These are phyloP conservation scores for Lepidochitona cinerea DNA, from an alignment of 2,888 invertebrate genomes.

Conservation along the genomic window DNA sequence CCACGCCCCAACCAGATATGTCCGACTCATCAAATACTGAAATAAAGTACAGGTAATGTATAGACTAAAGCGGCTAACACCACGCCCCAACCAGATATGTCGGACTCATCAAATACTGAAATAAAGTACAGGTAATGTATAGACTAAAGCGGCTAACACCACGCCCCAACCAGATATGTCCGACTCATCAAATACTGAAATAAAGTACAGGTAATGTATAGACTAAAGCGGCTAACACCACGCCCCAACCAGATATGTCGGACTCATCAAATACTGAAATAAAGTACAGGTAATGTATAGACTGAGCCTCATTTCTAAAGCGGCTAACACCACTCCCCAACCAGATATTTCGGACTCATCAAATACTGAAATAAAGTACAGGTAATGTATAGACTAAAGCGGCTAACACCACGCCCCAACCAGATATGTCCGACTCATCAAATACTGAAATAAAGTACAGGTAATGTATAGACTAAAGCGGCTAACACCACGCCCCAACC, in stretches of 20 bases:
- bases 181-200: conserved; percentile 20
- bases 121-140: too few relatives aligned
- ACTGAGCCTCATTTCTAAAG: too few relatives aligned
- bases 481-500: conserved; percentile 61
- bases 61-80: too few relatives aligned
- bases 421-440: conserved; percentile 24
- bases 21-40: conserved; percentile 23
- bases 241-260: conserved; percentile 51
- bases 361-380: conserved; percentile 21
- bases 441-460: conserved; percentile 21
- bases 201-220: too few relatives aligned
- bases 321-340: conserved; percentile 61
- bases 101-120: conserved; percentile 22
- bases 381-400: too few relatives aligned
- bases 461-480: too few relatives aligned
- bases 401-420: conserved; percentile 61
- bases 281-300: too few relatives aligned
- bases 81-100: conserved; percentile 51
- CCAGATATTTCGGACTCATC: conserved; percentile 29
- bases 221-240: conserved; percentile 56
- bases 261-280: conserved; percentile 20
- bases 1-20: conserved; percentile 52
- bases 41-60: too few relatives aligned
- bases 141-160: too few relatives aligned
- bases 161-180: conserved; percentile 52